Conservation (phyloP, 2,888 invertebrate genomes). For the Rotaria socialis region DNA sequence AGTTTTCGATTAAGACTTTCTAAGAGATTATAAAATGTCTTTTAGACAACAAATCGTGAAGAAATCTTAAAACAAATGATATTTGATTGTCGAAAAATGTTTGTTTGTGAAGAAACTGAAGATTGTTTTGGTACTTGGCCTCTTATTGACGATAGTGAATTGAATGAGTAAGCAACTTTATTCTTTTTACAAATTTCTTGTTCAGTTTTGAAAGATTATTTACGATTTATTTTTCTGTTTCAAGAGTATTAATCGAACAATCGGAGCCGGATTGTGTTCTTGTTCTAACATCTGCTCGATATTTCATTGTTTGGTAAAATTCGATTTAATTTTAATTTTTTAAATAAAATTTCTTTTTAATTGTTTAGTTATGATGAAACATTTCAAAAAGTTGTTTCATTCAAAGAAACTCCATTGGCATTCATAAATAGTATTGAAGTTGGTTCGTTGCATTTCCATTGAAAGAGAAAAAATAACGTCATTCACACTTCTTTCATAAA, state of each 20-base stretch:
- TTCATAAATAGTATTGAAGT: background rate
- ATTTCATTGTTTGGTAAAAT: conserved; percentile 34
- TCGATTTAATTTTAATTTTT: too few relatives aligned
- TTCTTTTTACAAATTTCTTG: background rate
- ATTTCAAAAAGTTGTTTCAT: conserved; percentile 34
- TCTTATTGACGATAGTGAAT: conserved; percentile 41
- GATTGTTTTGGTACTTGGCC: conserved; percentile 45
- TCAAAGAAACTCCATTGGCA: conserved; percentile 14
- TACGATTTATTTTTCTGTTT: background rate
- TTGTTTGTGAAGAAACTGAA: conserved; percentile 36
- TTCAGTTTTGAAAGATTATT: background rate
- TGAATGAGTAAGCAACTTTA: background rate
- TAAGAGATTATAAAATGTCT: background rate
- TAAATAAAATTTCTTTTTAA: background rate
- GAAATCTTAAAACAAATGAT: conserved; percentile 43
- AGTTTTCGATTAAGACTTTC: background rate
- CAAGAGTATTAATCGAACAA: background rate
- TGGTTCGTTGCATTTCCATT: background rate
- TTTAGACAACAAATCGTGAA: conserved; percentile 31
- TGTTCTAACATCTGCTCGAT: conserved; percentile 20
- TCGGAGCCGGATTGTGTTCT: conserved; percentile 4
- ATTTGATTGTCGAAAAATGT: conserved; percentile 41
- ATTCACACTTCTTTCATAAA: too few relatives aligned
- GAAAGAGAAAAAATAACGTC: background rate
- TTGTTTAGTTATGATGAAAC: conserved; percentile 20